phyloP scores from a whole-genome alignment of 2,797 vertebrate species.

The Falco peregrinus region DNA sequence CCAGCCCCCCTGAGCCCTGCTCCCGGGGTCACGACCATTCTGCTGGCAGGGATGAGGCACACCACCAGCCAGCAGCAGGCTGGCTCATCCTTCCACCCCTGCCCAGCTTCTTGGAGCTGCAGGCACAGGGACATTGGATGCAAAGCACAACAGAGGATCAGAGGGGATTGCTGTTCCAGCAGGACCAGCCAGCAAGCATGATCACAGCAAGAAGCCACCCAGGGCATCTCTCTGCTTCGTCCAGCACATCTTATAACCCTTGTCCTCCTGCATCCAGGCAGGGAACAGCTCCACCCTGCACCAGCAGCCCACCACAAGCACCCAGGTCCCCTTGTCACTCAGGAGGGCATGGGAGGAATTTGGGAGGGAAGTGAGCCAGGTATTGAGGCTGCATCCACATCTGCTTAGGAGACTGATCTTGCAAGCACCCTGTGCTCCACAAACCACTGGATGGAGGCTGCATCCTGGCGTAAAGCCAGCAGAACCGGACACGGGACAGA shows the following conservation, averaged over 20 bases:
- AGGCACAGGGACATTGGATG: neutral
- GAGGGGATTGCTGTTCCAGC: neutral
- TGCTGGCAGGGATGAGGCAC: neutral
- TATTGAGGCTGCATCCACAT: neutral
- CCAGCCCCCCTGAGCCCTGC: neutral
- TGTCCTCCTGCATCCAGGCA: neutral
- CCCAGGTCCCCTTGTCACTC: neutral
- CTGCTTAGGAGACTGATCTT: neutral
- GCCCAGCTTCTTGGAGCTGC: neutral
- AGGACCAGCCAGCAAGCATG: neutral
- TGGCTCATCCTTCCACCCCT: neutral
- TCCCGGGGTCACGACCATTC: neutral
- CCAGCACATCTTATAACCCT: accelerated
- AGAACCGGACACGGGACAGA: neutral
- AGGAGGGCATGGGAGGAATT: neutral
- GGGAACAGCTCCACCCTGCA: neutral
- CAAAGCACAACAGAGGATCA: neutral
- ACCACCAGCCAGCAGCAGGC: neutral
- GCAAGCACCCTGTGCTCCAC: accelerated
- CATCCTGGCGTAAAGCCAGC: accelerated
- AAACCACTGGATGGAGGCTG: neutral
- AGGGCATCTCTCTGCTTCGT: neutral
- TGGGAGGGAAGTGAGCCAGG: accelerated
- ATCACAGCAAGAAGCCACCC: accelerated
- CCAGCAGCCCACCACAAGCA: neutral